Conservation (phyloP, 2,113 vertebrate genomes). For the Mirza zaza region DNA sequence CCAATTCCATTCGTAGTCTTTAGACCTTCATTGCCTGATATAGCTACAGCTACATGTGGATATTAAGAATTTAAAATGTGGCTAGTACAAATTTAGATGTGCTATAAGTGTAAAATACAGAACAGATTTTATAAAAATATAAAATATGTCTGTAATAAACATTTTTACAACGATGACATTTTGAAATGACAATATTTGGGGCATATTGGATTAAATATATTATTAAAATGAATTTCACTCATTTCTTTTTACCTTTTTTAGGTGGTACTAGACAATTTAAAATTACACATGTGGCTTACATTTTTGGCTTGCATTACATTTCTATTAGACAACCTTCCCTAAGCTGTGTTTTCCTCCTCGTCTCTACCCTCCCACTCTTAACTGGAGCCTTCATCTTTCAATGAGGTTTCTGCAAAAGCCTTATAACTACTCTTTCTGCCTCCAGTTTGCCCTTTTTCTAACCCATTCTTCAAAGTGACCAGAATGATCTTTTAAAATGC, state of each 20-base stretch:
- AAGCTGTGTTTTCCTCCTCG: background rate
- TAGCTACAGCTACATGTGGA: background rate
- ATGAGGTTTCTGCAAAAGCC: background rate
- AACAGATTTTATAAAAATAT: background rate
- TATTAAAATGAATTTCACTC: background rate
- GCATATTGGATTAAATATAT: background rate
- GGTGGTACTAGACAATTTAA: background rate
- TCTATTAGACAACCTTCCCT: background rate
- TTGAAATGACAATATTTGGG: background rate
- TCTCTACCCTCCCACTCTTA: background rate
- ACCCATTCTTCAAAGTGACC: background rate
- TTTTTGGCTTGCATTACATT: background rate
- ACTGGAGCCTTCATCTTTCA: background rate
- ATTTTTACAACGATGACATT: background rate
- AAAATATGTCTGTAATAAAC: background rate
- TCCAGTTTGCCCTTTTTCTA: background rate
- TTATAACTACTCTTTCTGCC: background rate
- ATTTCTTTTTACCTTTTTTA: background rate
- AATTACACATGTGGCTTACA: background rate
- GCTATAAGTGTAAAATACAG: background rate
- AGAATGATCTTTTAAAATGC: conserved; percentile 3
- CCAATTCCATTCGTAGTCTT: background rate
- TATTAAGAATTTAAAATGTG: background rate
- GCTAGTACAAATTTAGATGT: background rate
- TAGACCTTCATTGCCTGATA: background rate